phyloP scores from a whole-genome alignment of 2,797 vertebrate species.

The Toxotes lorentzi region DNA sequence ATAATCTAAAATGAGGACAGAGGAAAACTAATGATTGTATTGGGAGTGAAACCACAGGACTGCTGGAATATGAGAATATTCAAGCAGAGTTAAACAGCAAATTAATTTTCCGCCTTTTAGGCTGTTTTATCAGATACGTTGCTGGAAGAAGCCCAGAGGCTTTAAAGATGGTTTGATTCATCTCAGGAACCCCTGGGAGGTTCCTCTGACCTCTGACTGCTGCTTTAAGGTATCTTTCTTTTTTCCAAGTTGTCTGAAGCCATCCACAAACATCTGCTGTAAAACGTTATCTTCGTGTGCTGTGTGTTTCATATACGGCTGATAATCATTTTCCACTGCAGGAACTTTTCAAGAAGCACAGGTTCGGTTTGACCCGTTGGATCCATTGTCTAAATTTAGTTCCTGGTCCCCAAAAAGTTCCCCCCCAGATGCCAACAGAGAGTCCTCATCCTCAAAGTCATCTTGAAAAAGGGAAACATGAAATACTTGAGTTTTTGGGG shows the following conservation, averaged over 20 bases:
- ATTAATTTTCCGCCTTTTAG: conserved; percentile 26
- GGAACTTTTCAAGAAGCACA: neutral
- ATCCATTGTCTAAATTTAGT: neutral
- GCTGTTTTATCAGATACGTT: conserved; percentile 32
- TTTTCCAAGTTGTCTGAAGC: conserved; percentile 16
- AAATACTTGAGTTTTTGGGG: too few species aligned
- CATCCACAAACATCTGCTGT: conserved; percentile 26
- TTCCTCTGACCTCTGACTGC: conserved; percentile 45
- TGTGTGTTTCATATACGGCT: conserved; percentile 17
- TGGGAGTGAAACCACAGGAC: neutral
- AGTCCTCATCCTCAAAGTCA: too few species aligned
- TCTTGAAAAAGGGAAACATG: too few species aligned
- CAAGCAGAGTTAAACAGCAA: conserved; percentile 13
- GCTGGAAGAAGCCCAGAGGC: conserved; percentile 41
- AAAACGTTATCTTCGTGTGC: conserved; percentile 1
- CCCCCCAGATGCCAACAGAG: too few species aligned
- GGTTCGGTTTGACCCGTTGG: neutral
- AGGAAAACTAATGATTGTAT: neutral
- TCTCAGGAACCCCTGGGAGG: conserved; percentile 23
- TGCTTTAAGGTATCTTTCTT: conserved; percentile 34
- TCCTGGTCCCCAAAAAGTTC: neutral
- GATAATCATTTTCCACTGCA: neutral
- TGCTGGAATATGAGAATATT: conserved; percentile 12
- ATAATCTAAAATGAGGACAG: neutral
- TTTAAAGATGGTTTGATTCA: conserved; percentile 47